Conservation (phyloP, 2,797 vertebrate genomes). For the Microchirus variegatus region DNA sequence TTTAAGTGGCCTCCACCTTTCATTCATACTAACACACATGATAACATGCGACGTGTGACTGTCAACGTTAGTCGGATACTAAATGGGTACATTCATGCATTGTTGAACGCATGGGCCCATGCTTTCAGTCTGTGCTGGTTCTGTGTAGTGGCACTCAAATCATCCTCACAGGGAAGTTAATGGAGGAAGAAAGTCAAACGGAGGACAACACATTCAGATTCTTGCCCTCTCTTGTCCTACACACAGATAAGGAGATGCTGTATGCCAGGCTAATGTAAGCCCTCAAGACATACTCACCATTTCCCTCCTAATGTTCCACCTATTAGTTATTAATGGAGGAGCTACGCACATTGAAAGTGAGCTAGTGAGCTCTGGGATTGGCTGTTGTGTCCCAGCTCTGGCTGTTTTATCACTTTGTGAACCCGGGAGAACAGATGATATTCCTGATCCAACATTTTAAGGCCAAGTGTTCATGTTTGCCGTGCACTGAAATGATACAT, state of each 20-base stretch:
- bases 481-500: slow-evolving; percentile 30
- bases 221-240: slow-evolving; percentile 45
- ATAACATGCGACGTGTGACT: not conserved
- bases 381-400: slow-evolving; percentile 25
- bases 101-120: slow-evolving; percentile 28
- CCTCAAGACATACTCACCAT: slow-evolving; percentile 71
- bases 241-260: slow-evolving; percentile 65
- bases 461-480: slow-evolving; percentile 32
- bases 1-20: too few species aligned
- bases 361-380: slow-evolving; percentile 61
- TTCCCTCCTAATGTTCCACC: slow-evolving; percentile 67
- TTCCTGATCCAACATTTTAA: slow-evolving; percentile 34
- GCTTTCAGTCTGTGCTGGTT: slow-evolving; percentile 36
- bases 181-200: slow-evolving; percentile 67
- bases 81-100: not conserved
- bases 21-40: not conserved
- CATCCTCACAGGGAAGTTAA: slow-evolving; percentile 60
- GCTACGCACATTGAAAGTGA: slow-evolving; percentile 65
- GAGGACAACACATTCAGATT: slow-evolving; percentile 49
- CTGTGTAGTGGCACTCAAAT: slow-evolving; percentile 47
- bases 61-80: not conserved
- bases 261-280: slow-evolving; percentile 70
- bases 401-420: slow-evolving; percentile 53
- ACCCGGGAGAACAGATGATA: slow-evolving; percentile 43
- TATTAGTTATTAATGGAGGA: slow-evolving; percentile 79